Base-by-base conservation (phyloP, 2,888 invertebrate species). In the Heliconius ethilla region DNA sequence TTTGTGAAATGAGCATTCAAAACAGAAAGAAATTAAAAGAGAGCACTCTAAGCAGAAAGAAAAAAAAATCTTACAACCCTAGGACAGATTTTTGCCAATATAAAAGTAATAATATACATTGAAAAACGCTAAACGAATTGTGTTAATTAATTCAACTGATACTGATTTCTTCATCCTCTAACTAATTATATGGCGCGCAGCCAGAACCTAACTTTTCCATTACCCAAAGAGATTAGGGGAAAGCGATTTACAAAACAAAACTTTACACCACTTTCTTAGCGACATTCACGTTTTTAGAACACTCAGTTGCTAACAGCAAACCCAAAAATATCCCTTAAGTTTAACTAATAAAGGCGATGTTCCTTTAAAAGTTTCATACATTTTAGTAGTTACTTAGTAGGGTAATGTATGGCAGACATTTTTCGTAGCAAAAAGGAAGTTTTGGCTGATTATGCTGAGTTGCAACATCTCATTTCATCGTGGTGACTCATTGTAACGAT, bases 151-250 rank as follows among this genome's bases (percentile, higher is more conserved):
- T 70, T 77, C 27, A 75, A 27, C 75, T 81, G 70, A 66, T 74
- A 76, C 75, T 70, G 78, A 83, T 83, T 83, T 80, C 82, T 81
- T 80, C 81, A 79, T 81, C 76, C 75, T 78, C 76, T 66, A 80
- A 70, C 78, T 78, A 82, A 82, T 82, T 81, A 79, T 79, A 76
- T 82, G 82, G 82, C 81, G 27, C 65, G 67, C 73, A 70, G 79
- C 83, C 83, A 83, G 80, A 67, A 75, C 79, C 76, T 72, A 82
- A 81, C 81, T 82, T 81, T 78, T 77, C 82, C 80, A 82, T 82
- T 83, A 82, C 78, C 78, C 74, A 76, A 55, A 75, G 81, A 80
- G 80, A 81, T 81, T 81, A 79, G 78, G 78, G 74, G 77, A 78
- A 81, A 81, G 77, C 81, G 77, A 80, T 81, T 80, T 80, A 80